phyloP scores from a whole-genome alignment of 2,888 invertebrate genomes.

The Drosophila hawaiiensis region DNA sequence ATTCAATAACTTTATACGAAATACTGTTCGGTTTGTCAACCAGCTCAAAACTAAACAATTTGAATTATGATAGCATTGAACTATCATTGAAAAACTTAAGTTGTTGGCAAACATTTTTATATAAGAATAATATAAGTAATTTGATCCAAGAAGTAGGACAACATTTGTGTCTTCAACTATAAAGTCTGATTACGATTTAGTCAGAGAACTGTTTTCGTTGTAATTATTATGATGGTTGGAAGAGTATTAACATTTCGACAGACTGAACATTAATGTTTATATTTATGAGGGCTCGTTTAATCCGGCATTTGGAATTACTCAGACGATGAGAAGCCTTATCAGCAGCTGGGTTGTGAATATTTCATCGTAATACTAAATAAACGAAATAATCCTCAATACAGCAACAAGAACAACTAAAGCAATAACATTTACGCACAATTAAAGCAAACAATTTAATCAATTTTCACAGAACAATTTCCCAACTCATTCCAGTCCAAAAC shows the following conservation, averaged over 20 bases:
- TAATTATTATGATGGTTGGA: too few relatives aligned
- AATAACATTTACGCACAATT: slow-evolving; percentile 39
- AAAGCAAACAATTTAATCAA: slow-evolving; percentile 62
- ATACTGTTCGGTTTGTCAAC: too few relatives aligned
- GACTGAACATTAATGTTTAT: too few relatives aligned
- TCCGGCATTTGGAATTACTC: slow-evolving; percentile 25
- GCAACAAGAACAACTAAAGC: neutral
- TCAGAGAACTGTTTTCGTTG: neutral
- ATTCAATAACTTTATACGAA: neutral
- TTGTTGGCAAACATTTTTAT: neutral
- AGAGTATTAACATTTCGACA: slow-evolving; percentile 2
- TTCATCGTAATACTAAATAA: slow-evolving; percentile 13
- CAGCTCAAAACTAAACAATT: too few relatives aligned
- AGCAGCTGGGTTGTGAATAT: slow-evolving; percentile 26
- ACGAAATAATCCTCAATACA: neutral
- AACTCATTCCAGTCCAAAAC: slow-evolving; percentile 38
- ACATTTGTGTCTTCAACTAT: neutral
- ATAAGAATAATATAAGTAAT: neutral
- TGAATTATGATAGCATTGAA: too few relatives aligned
- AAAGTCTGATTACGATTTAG: neutral
- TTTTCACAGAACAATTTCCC: slow-evolving; percentile 45
- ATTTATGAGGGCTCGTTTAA: slow-evolving; percentile 8
- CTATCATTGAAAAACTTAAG: neutral
- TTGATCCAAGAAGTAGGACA: neutral
- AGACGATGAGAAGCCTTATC: slow-evolving; percentile 6